Conservation (phyloP, 2,113 vertebrate species). For the Narcine bancroftii region DNA sequence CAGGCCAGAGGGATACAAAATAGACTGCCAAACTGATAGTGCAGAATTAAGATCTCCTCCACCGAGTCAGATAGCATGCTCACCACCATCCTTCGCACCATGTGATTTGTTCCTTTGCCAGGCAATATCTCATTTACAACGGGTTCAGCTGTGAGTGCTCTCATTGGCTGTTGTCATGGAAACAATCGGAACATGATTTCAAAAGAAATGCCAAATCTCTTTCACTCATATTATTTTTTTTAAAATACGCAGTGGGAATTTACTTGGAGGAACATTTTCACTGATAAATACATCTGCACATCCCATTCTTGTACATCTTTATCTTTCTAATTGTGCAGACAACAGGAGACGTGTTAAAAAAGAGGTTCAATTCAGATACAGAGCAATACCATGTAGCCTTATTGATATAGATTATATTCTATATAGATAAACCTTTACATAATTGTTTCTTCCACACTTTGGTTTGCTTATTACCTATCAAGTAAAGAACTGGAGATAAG, state of each 20-base stretch:
- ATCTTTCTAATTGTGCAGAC: neutral
- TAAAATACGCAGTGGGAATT: neutral
- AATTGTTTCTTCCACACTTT: neutral
- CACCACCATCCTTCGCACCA: neutral
- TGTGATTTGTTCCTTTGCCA: neutral
- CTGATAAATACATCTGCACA: neutral
- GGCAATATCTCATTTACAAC: neutral
- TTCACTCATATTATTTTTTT: neutral
- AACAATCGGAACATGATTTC: neutral
- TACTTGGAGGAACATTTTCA: neutral
- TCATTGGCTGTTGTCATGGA: neutral
- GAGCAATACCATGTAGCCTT: neutral
- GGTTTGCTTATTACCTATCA: neutral
- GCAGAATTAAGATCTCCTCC: neutral
- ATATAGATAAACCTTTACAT: neutral
- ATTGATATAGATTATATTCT: neutral
- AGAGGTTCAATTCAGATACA: conserved; percentile 9
- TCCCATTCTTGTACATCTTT: neutral
- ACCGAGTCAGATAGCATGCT: neutral
- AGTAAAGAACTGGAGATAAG: neutral
- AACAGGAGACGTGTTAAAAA: neutral
- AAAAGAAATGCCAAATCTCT: neutral
- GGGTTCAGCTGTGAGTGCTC: neutral
- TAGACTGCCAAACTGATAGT: neutral
- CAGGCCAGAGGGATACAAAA: neutral